Percentiles rank a stretch among this genome's conserved stretches.
phyloP scores from a whole-genome alignment of 2,113 vertebrate species.

The Aptenodytes forsteri region DNA sequence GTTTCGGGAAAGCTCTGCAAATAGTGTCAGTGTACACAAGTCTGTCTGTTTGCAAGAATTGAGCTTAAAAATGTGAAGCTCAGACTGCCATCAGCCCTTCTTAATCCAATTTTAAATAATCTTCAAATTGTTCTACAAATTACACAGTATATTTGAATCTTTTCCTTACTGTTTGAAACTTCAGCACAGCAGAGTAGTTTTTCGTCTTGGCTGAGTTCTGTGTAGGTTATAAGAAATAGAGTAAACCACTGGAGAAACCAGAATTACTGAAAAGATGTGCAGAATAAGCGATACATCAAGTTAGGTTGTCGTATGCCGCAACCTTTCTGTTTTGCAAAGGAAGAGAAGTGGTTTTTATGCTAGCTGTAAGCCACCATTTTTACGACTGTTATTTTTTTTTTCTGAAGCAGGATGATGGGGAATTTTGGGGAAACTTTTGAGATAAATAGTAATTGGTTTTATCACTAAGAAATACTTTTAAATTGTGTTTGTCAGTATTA shows the following conservation, averaged over 20 bases:
- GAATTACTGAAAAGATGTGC: fast-evolving
- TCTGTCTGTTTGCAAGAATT: not conserved
- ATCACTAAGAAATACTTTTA: not conserved
- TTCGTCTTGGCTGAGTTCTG: not conserved
- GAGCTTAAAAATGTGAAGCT: not conserved
- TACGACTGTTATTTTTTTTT: not conserved
- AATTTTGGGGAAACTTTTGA: not conserved
- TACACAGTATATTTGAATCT: not conserved
- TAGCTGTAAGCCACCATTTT: not conserved
- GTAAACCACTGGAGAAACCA: fast-evolving
- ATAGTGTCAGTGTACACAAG: not conserved
- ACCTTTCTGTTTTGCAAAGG: not conserved
- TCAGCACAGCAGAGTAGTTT: not conserved
- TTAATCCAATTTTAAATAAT: not conserved
- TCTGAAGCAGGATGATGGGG: not conserved
- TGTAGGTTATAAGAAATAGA: not conserved
- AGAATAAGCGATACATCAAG: fast-evolving
- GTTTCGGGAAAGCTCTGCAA: not conserved
- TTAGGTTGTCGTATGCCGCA: not conserved
- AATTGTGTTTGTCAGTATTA: not conserved
- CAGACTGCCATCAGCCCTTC: not conserved
- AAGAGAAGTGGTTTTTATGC: not conserved
- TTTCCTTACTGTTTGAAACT: not conserved
- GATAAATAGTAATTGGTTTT: not conserved
- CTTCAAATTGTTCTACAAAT: not conserved